Evolutionary conservation across 2,113 vertebrate genomes (phyloP).

Genomic region (Microcebus ravelobensis): DNA sequence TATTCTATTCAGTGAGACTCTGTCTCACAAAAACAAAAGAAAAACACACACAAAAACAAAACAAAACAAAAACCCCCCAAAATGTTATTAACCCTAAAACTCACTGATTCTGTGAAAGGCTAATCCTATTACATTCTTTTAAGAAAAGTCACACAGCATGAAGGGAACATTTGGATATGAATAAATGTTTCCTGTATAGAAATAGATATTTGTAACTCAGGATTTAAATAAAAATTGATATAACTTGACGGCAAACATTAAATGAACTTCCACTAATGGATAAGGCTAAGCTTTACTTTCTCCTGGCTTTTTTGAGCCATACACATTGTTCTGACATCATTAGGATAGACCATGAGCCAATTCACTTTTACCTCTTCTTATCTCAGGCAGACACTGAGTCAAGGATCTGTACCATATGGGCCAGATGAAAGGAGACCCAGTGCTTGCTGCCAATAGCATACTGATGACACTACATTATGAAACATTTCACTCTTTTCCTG

Average conservation of each 20-base stretch:
- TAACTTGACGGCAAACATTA: background rate
- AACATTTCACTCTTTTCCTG: constrained; percentile 62
- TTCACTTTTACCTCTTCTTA: constrained; percentile 48
- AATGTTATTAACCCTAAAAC: background rate
- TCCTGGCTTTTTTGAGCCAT: background rate
- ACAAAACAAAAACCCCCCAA: too few species aligned
- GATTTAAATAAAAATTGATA: background rate
- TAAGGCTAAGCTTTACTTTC: background rate
- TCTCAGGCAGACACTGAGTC: constrained; percentile 50
- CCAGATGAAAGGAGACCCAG: constrained; percentile 62
- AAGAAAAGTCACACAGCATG: background rate
- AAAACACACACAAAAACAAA: too few species aligned
- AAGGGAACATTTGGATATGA: background rate
- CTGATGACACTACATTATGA: constrained; percentile 58
- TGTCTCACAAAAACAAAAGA: too few species aligned
- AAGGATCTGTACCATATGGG: constrained; percentile 61
- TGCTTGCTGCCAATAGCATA: constrained; percentile 47
- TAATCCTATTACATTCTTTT: constrained; percentile 17
- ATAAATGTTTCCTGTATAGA: background rate
- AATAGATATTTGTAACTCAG: background rate
- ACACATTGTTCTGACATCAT: background rate
- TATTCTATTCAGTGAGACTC: too few species aligned
- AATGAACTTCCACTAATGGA: background rate
- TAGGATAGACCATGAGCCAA: background rate
- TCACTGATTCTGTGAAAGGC: background rate